Base-by-base conservation (phyloP, 2,888 invertebrate genomes). In the Tiliacea citrago region DNA sequence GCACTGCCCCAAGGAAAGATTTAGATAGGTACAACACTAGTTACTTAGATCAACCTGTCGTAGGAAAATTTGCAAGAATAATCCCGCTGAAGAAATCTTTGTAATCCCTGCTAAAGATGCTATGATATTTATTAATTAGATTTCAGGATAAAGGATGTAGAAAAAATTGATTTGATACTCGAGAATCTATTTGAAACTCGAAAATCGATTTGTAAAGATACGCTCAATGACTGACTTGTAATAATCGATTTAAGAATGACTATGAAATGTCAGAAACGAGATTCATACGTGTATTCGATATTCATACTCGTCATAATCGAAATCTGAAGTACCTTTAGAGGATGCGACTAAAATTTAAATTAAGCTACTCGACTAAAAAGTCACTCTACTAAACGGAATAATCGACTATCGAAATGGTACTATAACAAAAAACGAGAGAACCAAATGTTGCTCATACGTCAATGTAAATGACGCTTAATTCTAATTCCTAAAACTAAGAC, bases 371-470 rank as follows among this genome's bases (percentile, higher is more conserved):
- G 74, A 79, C 63, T 73, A 86, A 75, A 74, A 69, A 60, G 60
- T 85, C 71, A 71, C 71, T 80, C 66, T 83, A 79, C 68, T 83
- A 78, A 88, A 85, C 47, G 67, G 39, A 71, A 69, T 79, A 81
- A 78, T 88, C 76, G 82, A 82, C 79, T 88, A 82, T 78, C 72
- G 53, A 79, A 78, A 74, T 73, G 72, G 79, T 82, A 83, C 77
- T 88, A 73, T 75, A 76, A 83, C 71, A 79, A 69, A 77, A 57
- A 78, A 85, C 84, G 89, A 87, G 88, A 89, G 88, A 88, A 89
- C 88, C 86, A 88, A 89, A 85, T 84, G 80, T 88, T 88, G 88
- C 88, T 88, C 88, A 88, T 82, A 81, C 77, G 88, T 88, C 84
- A 60, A 47, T 77, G 65, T 82, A 85, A 76, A 77, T 77, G 87